These are phyloP conservation scores for Aporophyla nigra DNA, from an alignment of 2,888 invertebrate genomes.

Conservation along the genomic window DNA sequence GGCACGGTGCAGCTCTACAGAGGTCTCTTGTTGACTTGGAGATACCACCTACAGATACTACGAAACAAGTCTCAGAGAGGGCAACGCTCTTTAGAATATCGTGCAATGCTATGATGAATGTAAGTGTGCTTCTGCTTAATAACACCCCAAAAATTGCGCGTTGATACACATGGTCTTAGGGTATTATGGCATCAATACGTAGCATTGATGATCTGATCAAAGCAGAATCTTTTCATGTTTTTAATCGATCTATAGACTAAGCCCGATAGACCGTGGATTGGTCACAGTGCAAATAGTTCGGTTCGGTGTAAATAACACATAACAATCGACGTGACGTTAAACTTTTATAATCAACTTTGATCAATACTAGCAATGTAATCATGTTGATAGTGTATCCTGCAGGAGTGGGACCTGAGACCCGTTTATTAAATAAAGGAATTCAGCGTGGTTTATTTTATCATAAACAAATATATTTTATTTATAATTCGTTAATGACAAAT, in stretches of 20 bases:
- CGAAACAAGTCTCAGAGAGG: conserved; percentile 97
- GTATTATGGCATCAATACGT: too few species aligned
- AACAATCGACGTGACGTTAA: too few species aligned
- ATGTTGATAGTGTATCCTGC: neutral
- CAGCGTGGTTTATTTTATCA: neutral
- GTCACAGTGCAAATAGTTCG: neutral
- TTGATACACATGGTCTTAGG: neutral
- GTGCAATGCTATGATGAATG: conserved; percentile 99
- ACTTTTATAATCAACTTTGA: neutral
- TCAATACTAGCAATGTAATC: neutral
- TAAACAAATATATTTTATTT: neutral
- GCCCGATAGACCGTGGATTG: neutral
- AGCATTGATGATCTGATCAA: neutral
- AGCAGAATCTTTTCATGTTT: too few species aligned
- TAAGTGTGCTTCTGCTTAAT: conserved; percentile 71
- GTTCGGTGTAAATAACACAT: neutral
- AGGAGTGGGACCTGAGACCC: neutral
- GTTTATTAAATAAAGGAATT: neutral
- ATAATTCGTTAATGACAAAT: too few species aligned
- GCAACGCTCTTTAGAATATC: conserved; percentile 99
- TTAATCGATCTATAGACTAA: neutral
- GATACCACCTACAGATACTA: conserved; percentile 93
- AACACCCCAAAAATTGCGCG: neutral
- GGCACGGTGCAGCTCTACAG: conserved; percentile 96
- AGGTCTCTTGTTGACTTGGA: conserved; percentile 95